Conservation (phyloP, 2,113 vertebrate genomes). For the Lepisosteus oculatus region DNA sequence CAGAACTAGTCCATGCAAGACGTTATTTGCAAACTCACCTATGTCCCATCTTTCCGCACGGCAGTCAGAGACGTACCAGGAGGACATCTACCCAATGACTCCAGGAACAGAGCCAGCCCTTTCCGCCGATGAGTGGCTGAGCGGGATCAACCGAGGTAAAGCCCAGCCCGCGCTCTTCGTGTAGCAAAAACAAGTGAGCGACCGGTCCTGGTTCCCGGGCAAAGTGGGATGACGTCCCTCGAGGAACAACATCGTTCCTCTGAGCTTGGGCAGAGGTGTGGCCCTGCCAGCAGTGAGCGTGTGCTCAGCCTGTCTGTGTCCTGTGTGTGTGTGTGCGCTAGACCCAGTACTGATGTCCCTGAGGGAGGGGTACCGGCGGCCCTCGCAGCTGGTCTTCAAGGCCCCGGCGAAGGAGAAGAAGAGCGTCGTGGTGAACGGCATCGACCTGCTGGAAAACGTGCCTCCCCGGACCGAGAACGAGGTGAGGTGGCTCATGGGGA, state of each 20-base stretch:
- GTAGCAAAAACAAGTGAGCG: background rate
- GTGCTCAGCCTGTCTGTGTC: background rate
- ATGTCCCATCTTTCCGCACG: conserved; percentile 29
- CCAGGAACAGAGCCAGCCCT: conserved; percentile 87
- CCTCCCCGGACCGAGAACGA: conserved; percentile 94
- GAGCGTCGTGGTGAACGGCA: conserved; percentile 86
- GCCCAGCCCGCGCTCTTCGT: background rate
- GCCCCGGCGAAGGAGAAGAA: conserved; percentile 88
- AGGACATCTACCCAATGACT: conserved; percentile 98
- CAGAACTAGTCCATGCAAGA: too few relatives aligned
- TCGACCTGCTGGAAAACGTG: conserved; percentile 91
- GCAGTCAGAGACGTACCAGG: conserved; percentile 96
- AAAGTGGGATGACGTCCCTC: too few relatives aligned
- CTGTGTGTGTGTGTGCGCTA: conserved; percentile 43
- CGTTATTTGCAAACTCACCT: too few relatives aligned
- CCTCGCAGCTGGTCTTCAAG: conserved; percentile 84
- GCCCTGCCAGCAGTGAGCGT: background rate
- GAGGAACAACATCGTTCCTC: too few relatives aligned
- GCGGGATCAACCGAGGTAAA: conserved; percentile 86
- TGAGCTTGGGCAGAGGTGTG: too few relatives aligned
- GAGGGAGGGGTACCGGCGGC: conserved; percentile 86
- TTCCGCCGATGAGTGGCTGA: conserved; percentile 87
- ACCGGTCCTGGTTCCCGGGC: too few relatives aligned
- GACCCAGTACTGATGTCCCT: conserved; percentile 93
- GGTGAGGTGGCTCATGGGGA: conserved; percentile 52